These are phyloP conservation scores for Philotrypesis tridentata DNA, from an alignment of 1,140 invertebrate species.

Conservation along the genomic window DNA sequence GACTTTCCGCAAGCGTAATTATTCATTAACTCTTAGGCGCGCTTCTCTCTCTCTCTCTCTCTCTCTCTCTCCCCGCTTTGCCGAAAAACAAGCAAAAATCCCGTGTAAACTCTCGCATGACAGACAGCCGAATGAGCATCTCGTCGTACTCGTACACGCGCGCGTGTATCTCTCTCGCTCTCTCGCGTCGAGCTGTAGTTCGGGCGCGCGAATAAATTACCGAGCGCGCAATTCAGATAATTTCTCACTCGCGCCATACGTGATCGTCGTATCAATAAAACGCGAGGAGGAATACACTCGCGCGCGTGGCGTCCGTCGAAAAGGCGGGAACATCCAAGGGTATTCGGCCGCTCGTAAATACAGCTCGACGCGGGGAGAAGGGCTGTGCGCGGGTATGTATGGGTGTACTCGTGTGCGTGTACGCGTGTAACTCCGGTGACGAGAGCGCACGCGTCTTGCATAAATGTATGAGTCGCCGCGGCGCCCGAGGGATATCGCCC, in stretches of 20 bases:
- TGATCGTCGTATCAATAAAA: not conserved
- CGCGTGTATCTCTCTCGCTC: not conserved
- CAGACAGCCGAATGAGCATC: not conserved
- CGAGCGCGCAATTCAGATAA: conserved; percentile 2
- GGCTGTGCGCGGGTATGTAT: not conserved
- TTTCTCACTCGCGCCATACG: conserved; percentile 3
- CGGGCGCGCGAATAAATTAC: conserved; percentile 25
- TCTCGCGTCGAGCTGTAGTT: too few relatives aligned
- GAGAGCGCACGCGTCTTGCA: conserved; percentile 2
- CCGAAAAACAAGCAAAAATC: not conserved
- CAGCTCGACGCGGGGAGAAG: not conserved
- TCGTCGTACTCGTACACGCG: not conserved
- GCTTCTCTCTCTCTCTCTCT: not conserved
- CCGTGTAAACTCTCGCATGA: not conserved
- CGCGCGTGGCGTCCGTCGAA: conserved; percentile 17
- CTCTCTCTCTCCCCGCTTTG: too few relatives aligned
- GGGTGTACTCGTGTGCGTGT: not conserved
- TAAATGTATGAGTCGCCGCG: conserved; percentile 13
- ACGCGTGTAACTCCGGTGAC: not conserved
- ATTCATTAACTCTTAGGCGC: not conserved
- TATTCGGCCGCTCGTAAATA: conserved; percentile 39
- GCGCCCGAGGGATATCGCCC: not conserved
- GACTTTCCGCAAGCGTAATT: too few relatives aligned
- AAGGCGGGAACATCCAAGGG: conserved; percentile 27
- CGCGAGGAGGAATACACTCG: not conserved